Conservation (phyloP, 2,797 vertebrate genomes). For the Enteromius treurensis region DNA sequence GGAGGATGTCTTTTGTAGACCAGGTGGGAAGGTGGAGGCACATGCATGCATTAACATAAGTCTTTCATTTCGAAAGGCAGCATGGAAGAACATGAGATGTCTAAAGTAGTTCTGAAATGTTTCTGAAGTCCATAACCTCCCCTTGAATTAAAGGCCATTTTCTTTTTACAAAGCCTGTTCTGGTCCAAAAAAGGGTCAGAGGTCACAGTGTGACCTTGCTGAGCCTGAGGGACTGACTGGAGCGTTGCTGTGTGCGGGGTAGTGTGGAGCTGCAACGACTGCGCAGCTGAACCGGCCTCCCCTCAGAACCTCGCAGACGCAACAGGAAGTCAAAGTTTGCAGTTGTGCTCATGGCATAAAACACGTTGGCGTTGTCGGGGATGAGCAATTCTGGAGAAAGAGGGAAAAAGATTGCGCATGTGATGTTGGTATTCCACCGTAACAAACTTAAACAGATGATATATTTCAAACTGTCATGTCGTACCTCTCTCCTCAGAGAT, state of each 20-base stretch:
- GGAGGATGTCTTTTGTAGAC: conserved; percentile 58
- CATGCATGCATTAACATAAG: conserved; percentile 21
- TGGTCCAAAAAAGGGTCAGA: conserved; percentile 31
- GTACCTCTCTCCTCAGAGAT: conserved; percentile 93
- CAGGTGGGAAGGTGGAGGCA: conserved; percentile 58
- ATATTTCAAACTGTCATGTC: neutral
- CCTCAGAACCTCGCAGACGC: conserved; percentile 76
- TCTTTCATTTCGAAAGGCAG: conserved; percentile 29
- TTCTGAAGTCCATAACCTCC: neutral
- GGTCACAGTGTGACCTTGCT: conserved; percentile 87
- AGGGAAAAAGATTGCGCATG: neutral
- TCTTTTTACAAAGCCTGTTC: neutral
- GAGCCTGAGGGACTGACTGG: conserved; percentile 82
- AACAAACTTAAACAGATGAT: neutral
- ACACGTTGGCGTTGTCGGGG: conserved; percentile 90
- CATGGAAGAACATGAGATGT: conserved; percentile 7
- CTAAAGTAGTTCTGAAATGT: neutral
- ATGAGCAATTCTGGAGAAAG: conserved; percentile 86
- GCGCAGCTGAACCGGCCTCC: conserved; percentile 77
- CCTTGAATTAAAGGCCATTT: neutral
- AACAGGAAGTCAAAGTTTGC: conserved; percentile 92
- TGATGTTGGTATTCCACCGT: neutral
- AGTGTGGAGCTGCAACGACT: conserved; percentile 82
- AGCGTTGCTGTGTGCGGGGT: conserved; percentile 79
- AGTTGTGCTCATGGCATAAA: conserved; percentile 94